These are phyloP conservation scores for Halcyon leucocephala DNA, from an alignment of 2,797 vertebrate genomes.

Conservation along the genomic window DNA sequence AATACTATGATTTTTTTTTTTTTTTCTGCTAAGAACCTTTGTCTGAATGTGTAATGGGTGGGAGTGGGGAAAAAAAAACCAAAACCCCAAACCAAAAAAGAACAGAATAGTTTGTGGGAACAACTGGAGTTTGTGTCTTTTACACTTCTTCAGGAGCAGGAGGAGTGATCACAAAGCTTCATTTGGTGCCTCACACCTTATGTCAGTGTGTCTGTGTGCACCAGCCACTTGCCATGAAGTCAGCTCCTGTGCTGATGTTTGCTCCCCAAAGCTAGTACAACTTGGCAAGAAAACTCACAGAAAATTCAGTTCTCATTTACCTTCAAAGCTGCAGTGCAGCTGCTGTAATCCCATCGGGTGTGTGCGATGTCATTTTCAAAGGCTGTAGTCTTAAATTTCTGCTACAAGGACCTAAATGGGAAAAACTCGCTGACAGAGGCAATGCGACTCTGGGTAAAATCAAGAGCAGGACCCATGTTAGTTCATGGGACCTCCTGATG, in stretches of 20 bases:
- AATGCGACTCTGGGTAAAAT: neutral
- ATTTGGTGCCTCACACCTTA: fast-evolving
- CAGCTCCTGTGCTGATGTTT: neutral
- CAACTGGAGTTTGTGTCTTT: neutral
- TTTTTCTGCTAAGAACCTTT: neutral
- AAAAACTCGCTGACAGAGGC: neutral
- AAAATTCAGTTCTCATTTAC: neutral
- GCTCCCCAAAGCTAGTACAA: neutral
- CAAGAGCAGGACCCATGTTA: neutral
- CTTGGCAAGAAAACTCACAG: neutral
- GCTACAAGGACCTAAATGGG: neutral
- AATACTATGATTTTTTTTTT: neutral
- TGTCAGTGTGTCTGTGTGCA: fast-evolving
- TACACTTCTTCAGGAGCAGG: fast-evolving
- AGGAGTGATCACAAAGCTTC: neutral
- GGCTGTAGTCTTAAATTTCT: neutral
- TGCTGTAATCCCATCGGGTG: neutral
- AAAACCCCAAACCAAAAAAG: neutral
- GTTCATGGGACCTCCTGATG: neutral
- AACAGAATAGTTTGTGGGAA: neutral
- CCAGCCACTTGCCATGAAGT: fast-evolving
- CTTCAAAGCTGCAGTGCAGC: neutral
- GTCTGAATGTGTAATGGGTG: neutral
- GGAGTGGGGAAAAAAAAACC: fast-evolving
- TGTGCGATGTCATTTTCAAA: neutral